Percentiles rank a stretch among this genome's conserved stretches.
Evolutionary conservation across 2,888 invertebrate species (phyloP).

Genomic region (Anodontia alba): DNA sequence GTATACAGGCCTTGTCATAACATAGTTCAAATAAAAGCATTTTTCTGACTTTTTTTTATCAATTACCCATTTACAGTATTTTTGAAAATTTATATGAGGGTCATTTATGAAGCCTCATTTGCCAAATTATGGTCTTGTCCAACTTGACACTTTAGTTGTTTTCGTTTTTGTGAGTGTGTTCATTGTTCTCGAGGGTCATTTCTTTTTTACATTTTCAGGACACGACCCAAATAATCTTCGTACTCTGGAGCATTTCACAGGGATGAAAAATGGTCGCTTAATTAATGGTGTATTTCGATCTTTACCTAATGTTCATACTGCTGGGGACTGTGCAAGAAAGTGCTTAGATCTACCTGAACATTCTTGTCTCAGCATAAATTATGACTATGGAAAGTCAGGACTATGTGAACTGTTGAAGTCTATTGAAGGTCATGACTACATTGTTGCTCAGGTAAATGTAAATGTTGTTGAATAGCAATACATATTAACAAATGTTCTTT

Average conservation of each 20-base stretch:
- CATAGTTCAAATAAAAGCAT: too few relatives aligned
- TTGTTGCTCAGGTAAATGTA: constrained; percentile 10
- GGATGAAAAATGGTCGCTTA: constrained; percentile 37
- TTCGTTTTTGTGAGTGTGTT: too few relatives aligned
- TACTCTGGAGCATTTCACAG: constrained; percentile 33
- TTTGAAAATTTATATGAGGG: too few relatives aligned
- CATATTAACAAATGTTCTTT: not conserved
- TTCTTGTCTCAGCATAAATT: constrained; percentile 64
- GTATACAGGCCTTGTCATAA: too few relatives aligned
- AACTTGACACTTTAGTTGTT: too few relatives aligned
- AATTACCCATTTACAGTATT: too few relatives aligned
- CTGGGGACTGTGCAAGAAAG: constrained; percentile 50
- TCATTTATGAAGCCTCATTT: too few relatives aligned
- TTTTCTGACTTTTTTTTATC: too few relatives aligned
- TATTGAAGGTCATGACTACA: constrained; percentile 47
- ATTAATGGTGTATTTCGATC: constrained; percentile 21
- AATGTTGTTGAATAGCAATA: not conserved
- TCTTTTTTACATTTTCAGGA: too few relatives aligned
- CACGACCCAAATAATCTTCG: constrained; percentile 11
- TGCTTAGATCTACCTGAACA: constrained; percentile 44
- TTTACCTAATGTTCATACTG: constrained; percentile 5
- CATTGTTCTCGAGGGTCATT: too few relatives aligned
- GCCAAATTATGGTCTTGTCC: too few relatives aligned
- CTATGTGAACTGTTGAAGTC: constrained; percentile 63
- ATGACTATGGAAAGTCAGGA: constrained; percentile 50